A percentile compares a stretch with the other conserved stretches of the same genome.
Evolutionary conservation across 2,888 invertebrate genomes (phyloP).

Genomic region (Nineta flava): DNA sequence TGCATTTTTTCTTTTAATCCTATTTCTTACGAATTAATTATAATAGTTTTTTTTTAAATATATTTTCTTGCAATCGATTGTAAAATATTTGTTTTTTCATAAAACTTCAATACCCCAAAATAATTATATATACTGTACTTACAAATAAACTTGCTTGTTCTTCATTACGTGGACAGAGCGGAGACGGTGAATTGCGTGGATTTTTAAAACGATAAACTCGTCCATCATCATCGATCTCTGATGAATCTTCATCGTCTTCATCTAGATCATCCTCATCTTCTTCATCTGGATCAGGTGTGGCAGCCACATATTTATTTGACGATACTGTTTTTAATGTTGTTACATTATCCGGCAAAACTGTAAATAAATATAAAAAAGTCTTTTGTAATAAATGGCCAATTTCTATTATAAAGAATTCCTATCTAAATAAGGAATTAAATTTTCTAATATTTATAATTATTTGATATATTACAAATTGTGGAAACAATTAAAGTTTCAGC

Average conservation of each 20-base stretch:
- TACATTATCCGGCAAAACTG: constrained; percentile 11
- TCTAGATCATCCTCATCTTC: constrained; percentile 31
- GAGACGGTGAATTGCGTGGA: constrained; percentile 75
- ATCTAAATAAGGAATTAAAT: too few species aligned
- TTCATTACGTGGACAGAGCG: constrained; percentile 71
- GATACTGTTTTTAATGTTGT: constrained; percentile 23
- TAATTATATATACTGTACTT: constrained; percentile 13
- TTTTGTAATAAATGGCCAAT: too few species aligned
- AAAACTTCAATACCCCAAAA: too few species aligned
- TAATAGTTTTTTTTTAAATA: neutral
- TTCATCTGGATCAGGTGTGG: constrained; percentile 23
- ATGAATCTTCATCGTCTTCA: constrained; percentile 34
- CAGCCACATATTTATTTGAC: constrained; percentile 6
- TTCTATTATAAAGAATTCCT: too few species aligned
- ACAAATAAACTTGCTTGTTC: constrained; percentile 66
- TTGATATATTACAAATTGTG: too few species aligned
- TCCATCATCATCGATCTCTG: constrained; percentile 61
- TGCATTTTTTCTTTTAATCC: too few species aligned
- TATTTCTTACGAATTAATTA: too few species aligned
- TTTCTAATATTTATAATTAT: too few species aligned
- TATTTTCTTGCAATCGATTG: neutral
- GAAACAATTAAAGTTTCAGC: too few species aligned
- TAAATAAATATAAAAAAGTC: neutral
- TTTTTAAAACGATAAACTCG: constrained; percentile 58
- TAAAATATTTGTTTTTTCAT: too few species aligned